Evolutionary conservation across 2,888 invertebrate species (phyloP).

Genomic region (Caenorhabditis sp.): DNA sequence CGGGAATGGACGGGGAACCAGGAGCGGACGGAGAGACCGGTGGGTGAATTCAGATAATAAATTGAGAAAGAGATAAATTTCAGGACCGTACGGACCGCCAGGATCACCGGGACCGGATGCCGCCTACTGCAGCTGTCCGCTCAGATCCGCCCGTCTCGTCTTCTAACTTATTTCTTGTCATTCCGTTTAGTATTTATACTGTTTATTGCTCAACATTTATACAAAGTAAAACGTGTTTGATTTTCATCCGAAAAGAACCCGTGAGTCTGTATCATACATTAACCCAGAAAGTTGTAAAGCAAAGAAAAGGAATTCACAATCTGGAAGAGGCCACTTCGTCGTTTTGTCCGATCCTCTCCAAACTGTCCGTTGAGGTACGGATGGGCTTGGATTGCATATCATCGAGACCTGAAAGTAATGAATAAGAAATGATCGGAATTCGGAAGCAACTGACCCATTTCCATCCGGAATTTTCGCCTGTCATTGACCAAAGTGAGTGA

Average conservation of each 20-base stretch:
- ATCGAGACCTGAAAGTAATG: conserved; percentile 37
- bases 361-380: conserved; percentile 55
- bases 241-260: conserved; percentile 31
- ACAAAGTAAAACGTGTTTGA: too few species aligned
- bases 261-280: conserved; percentile 12
- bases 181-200: conserved; percentile 31
- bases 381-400: conserved; percentile 53
- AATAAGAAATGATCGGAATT: too few species aligned
- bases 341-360: conserved; percentile 41
- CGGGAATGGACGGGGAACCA: conserved; percentile 32
- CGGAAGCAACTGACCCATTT: conserved; percentile 60
- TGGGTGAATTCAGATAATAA: background rate
- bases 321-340: conserved; percentile 45
- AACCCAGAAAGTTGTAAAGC: conserved; percentile 42
- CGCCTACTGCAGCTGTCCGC: conserved; percentile 55
- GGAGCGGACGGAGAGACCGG: conserved; percentile 39
- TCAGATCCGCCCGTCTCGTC: conserved; percentile 42
- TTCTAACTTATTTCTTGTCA: conserved; percentile 29
- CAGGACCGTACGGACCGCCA: conserved; percentile 42
- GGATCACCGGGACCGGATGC: conserved; percentile 55
- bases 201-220: too few species aligned
- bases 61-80: too few species aligned
- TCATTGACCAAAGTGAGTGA: conserved; percentile 59
- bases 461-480: conserved; percentile 55
- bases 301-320: conserved; percentile 16